These are phyloP conservation scores for Calephelis nemesis DNA, from an alignment of 1,140 invertebrate genomes.

Conservation along the genomic window DNA sequence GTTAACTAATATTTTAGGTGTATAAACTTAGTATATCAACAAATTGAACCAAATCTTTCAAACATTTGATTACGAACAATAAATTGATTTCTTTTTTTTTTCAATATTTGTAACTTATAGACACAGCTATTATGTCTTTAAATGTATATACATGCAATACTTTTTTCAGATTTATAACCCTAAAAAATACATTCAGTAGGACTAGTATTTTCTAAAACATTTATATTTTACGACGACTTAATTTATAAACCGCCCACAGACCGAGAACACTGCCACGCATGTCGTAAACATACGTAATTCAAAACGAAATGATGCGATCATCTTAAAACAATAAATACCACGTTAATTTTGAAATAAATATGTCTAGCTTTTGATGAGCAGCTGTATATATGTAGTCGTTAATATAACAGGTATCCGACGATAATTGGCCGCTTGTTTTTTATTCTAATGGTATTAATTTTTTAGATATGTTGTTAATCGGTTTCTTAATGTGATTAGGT, in stretches of 20 bases:
- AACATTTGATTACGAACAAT: no score
- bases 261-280: background rate
- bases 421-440: conserved; percentile 3
- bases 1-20: no score
- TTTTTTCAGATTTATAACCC: no score
- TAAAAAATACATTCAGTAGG: background rate
- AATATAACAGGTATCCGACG: background rate
- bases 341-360: conserved; percentile 16
- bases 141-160: no score
- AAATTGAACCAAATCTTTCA: no score
- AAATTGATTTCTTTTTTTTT: no score
- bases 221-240: conserved; percentile 12
- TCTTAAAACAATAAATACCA: conserved; percentile 13
- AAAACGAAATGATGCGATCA: conserved; percentile 10
- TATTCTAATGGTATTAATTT: no score
- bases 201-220: conserved; percentile 15
- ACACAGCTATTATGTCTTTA: no score
- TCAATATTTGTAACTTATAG: no score
- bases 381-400: conserved; percentile 10
- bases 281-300: conserved; percentile 3
- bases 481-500: no score
- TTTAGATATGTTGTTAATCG: no score
- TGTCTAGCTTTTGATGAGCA: conserved; percentile 9
- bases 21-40: no score
- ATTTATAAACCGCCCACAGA: conserved; percentile 10